These are phyloP conservation scores for Drosophila ogumai DNA, from an alignment of 1,140 invertebrate genomes.

Conservation along the genomic window DNA sequence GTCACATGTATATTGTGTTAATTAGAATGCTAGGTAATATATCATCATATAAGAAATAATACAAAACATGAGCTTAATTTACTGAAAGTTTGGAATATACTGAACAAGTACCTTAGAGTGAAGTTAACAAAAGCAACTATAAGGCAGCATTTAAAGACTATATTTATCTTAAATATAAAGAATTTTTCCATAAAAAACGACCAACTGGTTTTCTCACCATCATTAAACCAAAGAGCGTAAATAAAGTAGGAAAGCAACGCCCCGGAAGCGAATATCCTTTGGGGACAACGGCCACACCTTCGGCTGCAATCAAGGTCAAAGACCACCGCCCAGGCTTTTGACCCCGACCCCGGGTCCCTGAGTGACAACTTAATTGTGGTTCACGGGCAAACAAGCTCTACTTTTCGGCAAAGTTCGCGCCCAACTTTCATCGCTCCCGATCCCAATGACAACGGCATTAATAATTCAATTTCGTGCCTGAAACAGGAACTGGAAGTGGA, in stretches of 20 bases:
- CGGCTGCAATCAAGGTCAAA: slow-evolving; percentile 44
- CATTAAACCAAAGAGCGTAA: slow-evolving; percentile 16
- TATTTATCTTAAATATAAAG: neutral
- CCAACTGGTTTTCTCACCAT: neutral
- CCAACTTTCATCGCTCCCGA: slow-evolving; percentile 58
- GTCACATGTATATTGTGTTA: neutral
- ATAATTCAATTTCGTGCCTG: slow-evolving; percentile 75
- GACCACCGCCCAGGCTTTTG: slow-evolving; percentile 49
- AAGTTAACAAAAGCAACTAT: neutral
- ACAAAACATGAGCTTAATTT: neutral
- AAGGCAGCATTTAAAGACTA: neutral
- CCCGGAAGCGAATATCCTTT: slow-evolving; percentile 8
- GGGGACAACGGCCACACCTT: slow-evolving; percentile 7
- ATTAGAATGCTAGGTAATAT: neutral
- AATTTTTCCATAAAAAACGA: neutral
- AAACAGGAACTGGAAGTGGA: slow-evolving; percentile 22
- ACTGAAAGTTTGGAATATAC: neutral
- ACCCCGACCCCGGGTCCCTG: slow-evolving; percentile 17
- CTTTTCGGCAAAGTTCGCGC: slow-evolving; percentile 46
- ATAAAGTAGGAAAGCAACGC: neutral
- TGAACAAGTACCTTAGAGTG: no score
- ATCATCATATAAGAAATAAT: neutral
- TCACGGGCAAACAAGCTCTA: slow-evolving; percentile 61
- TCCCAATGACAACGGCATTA: slow-evolving; percentile 78
- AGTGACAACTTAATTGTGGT: slow-evolving; percentile 79